Evolutionary conservation across 2,113 vertebrate genomes (phyloP), one percentile per base, ranked within the genome.

Genomic region (Sinocyclocheilus anophthalmus): DNA sequence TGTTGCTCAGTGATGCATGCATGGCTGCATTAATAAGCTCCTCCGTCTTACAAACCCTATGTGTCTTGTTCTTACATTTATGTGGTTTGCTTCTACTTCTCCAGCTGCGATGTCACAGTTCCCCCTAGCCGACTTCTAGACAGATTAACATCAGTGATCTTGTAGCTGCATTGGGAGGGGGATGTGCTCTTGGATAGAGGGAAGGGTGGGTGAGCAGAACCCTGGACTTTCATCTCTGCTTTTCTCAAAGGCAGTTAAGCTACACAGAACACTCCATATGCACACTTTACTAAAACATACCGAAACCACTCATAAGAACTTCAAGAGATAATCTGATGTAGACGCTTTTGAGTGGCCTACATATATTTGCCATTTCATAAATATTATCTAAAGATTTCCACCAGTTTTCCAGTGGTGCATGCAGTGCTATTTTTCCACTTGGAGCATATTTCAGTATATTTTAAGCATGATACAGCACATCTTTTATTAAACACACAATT

Each of bases 111-210:
- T 85, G 79, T 73, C 59, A 76, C 72, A n/a, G 79, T 72, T 76
- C 61, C 83, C 79, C 79, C 76, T 87, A 84, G 85, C 59, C 30
- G 20, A 78, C 70, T 85, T 87, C 88, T 87, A 69, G 69, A 39
- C 59, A 82, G 85, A 87, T 87, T 87, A 89, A 42, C 83, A 85
- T 89, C 84, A 88, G 72, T 70, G 83, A 78, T 73, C 30, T 59
- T 63, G 69, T 50, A 81, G 22, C 73, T 37, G 48, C 77, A 73
- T 84, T 70, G 72, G 59, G 63, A 76, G 33, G 53, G 87, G 81
- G 84, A 75, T 86, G 53, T 75, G n/a, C 75, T 81, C 45, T 33
- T 83, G 12, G n/a, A 4, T 65, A 48, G 69, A 75, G 8, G 33
- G 39, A 39, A 42, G 55, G 55, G 13, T 7, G 76, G 45, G 50